Evolutionary conservation across 2,888 invertebrate genomes (phyloP).

Genomic region (Diarsia brunnea): DNA sequence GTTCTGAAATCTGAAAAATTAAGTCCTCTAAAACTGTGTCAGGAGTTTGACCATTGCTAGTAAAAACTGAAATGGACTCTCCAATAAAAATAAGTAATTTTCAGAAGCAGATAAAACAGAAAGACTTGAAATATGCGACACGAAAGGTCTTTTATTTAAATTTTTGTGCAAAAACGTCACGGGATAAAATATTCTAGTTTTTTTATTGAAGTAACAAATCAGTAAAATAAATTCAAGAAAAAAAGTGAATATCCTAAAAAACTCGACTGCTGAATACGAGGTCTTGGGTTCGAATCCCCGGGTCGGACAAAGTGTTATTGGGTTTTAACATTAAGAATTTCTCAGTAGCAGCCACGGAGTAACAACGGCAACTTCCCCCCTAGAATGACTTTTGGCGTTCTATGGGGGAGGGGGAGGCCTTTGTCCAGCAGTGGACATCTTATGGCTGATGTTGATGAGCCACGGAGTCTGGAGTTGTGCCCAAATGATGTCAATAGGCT

Average conservation of each 20-base stretch:
- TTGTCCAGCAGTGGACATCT: too few species aligned
- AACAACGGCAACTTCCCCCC: too few species aligned
- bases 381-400: too few species aligned
- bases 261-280: too few species aligned
- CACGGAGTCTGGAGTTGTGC: too few species aligned
- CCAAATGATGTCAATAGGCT: too few species aligned
- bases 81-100: slow-evolving; percentile 23
- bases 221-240: not conserved
- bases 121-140: slow-evolving; percentile 6
- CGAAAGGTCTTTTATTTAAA: not conserved
- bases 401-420: too few species aligned
- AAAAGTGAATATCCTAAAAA: not conserved
- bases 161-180: not conserved
- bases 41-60: slow-evolving; percentile 21
- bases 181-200: not conserved
- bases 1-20: slow-evolving; percentile 12
- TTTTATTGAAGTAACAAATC: not conserved
- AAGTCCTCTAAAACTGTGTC: slow-evolving; percentile 3
- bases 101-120: slow-evolving; percentile 19
- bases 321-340: too few species aligned
- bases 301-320: too few species aligned
- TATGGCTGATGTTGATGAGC: too few species aligned
- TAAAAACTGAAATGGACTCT: slow-evolving; percentile 37
- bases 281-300: too few species aligned
- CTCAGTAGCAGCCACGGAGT: too few species aligned